Evolutionary conservation across 2,888 invertebrate genomes (phyloP).

Genomic region (Eupithecia subumbrata): DNA sequence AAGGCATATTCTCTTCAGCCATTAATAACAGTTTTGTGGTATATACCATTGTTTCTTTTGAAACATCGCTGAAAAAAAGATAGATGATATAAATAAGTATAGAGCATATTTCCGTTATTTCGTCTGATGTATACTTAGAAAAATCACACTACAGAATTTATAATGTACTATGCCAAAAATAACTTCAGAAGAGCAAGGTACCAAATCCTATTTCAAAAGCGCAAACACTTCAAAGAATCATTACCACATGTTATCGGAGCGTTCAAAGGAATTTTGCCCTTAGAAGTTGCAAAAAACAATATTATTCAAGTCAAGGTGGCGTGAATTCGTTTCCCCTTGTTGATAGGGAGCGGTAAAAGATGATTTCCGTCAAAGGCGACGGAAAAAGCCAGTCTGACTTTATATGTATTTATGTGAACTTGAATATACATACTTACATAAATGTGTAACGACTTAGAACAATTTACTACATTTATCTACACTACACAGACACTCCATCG

Average conservation of each 20-base stretch:
- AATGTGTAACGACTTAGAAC: neutral
- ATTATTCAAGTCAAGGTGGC: constrained; percentile 61
- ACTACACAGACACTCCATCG: neutral
- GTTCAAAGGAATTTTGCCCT: constrained; percentile 51
- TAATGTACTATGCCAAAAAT: neutral
- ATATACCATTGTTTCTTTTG: neutral
- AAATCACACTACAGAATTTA: neutral
- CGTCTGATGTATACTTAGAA: neutral
- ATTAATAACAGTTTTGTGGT: constrained; percentile 2
- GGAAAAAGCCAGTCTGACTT: constrained; percentile 31
- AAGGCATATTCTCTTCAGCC: neutral
- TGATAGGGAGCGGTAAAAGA: constrained; percentile 42
- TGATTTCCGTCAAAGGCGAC: constrained; percentile 48
- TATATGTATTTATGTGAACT: constrained; percentile 1
- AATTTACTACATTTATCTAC: constrained; percentile 5
- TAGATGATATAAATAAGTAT: neutral
- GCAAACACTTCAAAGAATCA: constrained; percentile 34
- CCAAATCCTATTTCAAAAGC: constrained; percentile 19
- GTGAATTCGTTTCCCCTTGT: constrained; percentile 59
- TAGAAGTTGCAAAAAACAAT: constrained; percentile 56
- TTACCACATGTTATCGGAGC: constrained; percentile 38
- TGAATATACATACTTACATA: neutral
- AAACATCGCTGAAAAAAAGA: neutral
- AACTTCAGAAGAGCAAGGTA: constrained; percentile 14
- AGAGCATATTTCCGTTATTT: neutral